Percentiles rank a stretch among this genome's conserved stretches.
These are phyloP conservation scores for Zaprionus lineosus DNA, from an alignment of 2,888 invertebrate genomes.

Conservation along the genomic window DNA sequence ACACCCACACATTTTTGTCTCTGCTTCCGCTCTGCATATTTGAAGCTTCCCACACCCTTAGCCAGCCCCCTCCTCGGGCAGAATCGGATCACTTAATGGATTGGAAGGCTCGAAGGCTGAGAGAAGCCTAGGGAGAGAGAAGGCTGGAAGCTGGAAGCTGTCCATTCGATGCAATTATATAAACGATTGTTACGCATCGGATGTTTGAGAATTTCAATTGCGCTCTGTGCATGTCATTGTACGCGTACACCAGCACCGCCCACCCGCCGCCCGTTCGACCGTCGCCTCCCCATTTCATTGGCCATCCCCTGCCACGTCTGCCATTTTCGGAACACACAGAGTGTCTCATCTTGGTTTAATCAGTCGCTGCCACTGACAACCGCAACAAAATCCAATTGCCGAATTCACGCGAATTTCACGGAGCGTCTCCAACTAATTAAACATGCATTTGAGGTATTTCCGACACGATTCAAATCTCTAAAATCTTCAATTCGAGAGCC, in stretches of 20 bases:
- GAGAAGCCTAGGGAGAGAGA: too few relatives aligned
- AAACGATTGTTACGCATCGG: constrained; percentile 41
- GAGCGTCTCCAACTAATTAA: constrained; percentile 61
- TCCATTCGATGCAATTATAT: constrained; percentile 56
- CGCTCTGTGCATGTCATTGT: neutral
- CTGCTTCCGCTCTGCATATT: constrained; percentile 28
- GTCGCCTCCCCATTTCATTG: too few relatives aligned
- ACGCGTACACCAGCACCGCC: too few relatives aligned
- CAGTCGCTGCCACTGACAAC: constrained; percentile 45
- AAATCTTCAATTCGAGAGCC: too few relatives aligned
- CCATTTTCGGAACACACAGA: too few relatives aligned
- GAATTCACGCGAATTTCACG: constrained; percentile 42
- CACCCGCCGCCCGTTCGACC: too few relatives aligned
- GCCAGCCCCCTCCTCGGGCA: too few relatives aligned
- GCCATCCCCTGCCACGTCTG: too few relatives aligned
- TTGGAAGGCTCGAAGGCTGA: too few relatives aligned
- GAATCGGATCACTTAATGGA: too few relatives aligned
- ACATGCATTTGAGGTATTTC: constrained; percentile 46
- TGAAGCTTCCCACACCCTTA: too few relatives aligned
- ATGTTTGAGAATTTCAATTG: too few relatives aligned
- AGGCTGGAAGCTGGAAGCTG: constrained; percentile 49
- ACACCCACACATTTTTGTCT: neutral
- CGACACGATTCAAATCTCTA: constrained; percentile 11
- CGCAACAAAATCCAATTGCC: constrained; percentile 41
- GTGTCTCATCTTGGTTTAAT: constrained; percentile 38